phyloP scores from a whole-genome alignment of 2,797 vertebrate species.

The Merluccius polli region DNA sequence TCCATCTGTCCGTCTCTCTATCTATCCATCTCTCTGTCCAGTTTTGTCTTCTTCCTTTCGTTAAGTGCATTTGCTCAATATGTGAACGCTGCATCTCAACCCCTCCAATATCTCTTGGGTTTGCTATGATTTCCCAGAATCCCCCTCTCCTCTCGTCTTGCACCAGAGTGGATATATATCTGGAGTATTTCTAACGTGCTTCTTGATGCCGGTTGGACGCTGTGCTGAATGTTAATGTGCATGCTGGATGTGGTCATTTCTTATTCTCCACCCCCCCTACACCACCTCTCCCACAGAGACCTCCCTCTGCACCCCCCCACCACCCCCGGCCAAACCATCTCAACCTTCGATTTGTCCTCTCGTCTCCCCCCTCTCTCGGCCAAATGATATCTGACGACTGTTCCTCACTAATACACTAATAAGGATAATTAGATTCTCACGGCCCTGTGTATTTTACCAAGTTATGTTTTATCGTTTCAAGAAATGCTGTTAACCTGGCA shows the following conservation, averaged over 20 bases:
- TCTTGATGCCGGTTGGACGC: constrained; percentile 35
- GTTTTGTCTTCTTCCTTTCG: constrained; percentile 47
- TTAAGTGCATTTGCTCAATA: constrained; percentile 45
- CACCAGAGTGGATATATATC: constrained; percentile 82
- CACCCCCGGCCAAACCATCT: constrained; percentile 82
- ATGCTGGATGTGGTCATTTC: constrained; percentile 89
- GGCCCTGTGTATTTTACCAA: constrained; percentile 80
- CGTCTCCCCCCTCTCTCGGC: constrained; percentile 83
- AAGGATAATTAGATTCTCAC: constrained; percentile 62
- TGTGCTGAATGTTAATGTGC: constrained; percentile 89
- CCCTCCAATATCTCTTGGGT: constrained; percentile 37
- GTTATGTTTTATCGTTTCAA: constrained; percentile 97
- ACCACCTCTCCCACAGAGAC: constrained; percentile 90
- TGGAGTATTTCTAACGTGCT: constrained; percentile 60
- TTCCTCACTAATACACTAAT: constrained; percentile 62
- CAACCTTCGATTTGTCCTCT: constrained; percentile 94
- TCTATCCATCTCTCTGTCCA: constrained; percentile 18
- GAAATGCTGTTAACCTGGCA: constrained; percentile 95
- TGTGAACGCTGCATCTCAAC: constrained; percentile 56
- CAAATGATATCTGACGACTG: constrained; percentile 53
- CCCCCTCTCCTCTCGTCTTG: constrained; percentile 69
- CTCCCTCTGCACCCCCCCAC: constrained; percentile 83
- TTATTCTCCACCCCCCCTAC: constrained; percentile 85
- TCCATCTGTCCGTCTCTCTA: constrained; percentile 51
- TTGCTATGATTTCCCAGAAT: constrained; percentile 16